Conservation (phyloP, 1,140 invertebrate species). For the Formica exsecta region DNA sequence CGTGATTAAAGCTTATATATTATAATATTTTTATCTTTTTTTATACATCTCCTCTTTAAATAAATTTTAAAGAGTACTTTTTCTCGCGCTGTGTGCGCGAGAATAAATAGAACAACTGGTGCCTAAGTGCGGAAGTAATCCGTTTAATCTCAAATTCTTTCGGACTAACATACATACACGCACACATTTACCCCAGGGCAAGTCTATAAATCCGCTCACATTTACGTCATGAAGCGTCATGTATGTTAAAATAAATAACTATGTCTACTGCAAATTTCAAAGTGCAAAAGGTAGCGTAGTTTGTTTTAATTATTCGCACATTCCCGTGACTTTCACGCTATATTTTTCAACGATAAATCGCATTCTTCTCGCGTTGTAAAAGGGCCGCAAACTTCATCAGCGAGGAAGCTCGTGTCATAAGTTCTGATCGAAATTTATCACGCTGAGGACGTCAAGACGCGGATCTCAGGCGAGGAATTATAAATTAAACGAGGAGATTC, state of each 20-base stretch:
- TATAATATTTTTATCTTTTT: background rate
- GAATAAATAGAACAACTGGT: slow-evolving; percentile 17
- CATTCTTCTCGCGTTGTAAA: slow-evolving; percentile 32
- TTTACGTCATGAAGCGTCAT: slow-evolving; percentile 7
- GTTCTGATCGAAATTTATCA: slow-evolving; percentile 47
- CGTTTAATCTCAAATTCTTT: slow-evolving; percentile 43
- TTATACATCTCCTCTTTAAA: slow-evolving; percentile 2
- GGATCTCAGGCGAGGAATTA: slow-evolving; percentile 30
- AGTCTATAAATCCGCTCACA: slow-evolving; percentile 20
- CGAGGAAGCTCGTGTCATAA: slow-evolving; percentile 2
- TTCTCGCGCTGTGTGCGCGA: background rate
- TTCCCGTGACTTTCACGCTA: background rate
- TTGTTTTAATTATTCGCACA: slow-evolving; percentile 40
- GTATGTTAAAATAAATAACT: slow-evolving; percentile 20
- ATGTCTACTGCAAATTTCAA: slow-evolving; percentile 5
- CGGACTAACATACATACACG: background rate
- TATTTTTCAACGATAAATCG: slow-evolving; percentile 40
- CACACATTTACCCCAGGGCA: background rate
- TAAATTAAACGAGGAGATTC: slow-evolving; percentile 27
- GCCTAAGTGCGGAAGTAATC: slow-evolving; percentile 29
- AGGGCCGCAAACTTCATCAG: slow-evolving; percentile 34
- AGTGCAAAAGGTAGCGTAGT: background rate
- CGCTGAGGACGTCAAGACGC: background rate
- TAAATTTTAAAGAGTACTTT: background rate
- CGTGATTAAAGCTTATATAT: no score